Evolutionary conservation across 2,888 invertebrate species (phyloP), one percentile per base, ranked within the genome.

Genomic region (Empis stercorea): DNA sequence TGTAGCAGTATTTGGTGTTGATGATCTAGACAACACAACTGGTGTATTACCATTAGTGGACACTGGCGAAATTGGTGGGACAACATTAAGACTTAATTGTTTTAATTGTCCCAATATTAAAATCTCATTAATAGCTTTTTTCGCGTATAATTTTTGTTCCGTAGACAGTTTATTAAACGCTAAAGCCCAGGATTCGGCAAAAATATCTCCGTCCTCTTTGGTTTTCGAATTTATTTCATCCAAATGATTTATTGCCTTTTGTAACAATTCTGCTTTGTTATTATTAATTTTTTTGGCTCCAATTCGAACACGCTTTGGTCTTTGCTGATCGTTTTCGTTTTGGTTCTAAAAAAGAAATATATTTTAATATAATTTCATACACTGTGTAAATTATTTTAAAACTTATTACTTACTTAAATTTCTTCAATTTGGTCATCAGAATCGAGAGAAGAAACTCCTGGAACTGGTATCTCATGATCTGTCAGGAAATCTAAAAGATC

Each of bases 401-500:
- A 32, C 10, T 13, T 3, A 20, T 20, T 32, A 32, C 32, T 32
- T 32, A 32, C 5, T 32, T 13, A 16, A 38, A 16, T 15, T 38
- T 16, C 38, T 38, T 38, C 17, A 16, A 38, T 9, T 2, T 4
- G 16, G 2, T 38, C 38, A 38, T 38, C 38, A 15, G 38, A 38
- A 16, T 38, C 38, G 2, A 38, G 14, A 15, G 16, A 15, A 3
- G 38, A 38, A 15, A 16, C 11, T 23, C 38, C 45, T 4, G 34
- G 37, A 9, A 40, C 44, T 9, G 5, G 11, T 14, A 6, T 44
- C 39, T 48, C 36, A 14, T 37, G 17, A 13, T 48, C 45, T 14
- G 41, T 15, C 10, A 44, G 17, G n/a, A 47, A 47, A 11, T 44
- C 20, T 1, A 47, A 34, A 3, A 42, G 20, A n/a, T 47, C 36